These are phyloP conservation scores for Eristalis intricaria DNA, from an alignment of 2,888 invertebrate genomes.

Conservation along the genomic window DNA sequence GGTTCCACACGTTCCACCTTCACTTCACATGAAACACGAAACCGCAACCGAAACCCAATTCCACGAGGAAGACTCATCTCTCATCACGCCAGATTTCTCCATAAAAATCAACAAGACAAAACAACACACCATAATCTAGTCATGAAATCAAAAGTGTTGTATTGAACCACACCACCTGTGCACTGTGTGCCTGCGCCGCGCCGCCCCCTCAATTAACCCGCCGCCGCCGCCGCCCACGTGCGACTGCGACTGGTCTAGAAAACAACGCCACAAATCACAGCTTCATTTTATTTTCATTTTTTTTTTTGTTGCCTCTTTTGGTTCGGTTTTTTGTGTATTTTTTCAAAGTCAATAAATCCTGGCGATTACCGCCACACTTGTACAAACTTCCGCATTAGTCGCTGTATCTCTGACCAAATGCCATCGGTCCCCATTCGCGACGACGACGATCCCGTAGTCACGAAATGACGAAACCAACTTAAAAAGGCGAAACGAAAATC, in stretches of 20 bases:
- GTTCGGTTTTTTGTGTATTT: too few relatives aligned
- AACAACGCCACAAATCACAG: background rate
- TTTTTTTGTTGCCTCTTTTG: background rate
- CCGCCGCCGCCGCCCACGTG: background rate
- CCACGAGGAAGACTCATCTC: background rate
- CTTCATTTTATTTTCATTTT: too few relatives aligned
- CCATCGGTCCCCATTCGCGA: background rate
- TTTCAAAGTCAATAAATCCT: constrained; percentile 32
- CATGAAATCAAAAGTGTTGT: background rate
- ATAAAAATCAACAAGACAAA: background rate
- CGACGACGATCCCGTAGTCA: background rate
- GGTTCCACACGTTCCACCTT: background rate
- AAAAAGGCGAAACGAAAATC: constrained; percentile 52
- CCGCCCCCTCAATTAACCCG: background rate
- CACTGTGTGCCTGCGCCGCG: background rate
- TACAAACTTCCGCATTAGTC: constrained; percentile 52
- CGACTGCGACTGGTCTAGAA: background rate
- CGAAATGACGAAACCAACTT: constrained; percentile 54
- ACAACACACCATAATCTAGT: background rate
- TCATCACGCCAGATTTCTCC: background rate
- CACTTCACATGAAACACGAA: background rate
- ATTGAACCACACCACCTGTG: background rate
- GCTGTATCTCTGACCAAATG: constrained; percentile 24
- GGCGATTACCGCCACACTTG: constrained; percentile 25
- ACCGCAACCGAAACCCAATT: background rate